phyloP scores from a whole-genome alignment of 2,888 invertebrate species.

The Troides helena region DNA sequence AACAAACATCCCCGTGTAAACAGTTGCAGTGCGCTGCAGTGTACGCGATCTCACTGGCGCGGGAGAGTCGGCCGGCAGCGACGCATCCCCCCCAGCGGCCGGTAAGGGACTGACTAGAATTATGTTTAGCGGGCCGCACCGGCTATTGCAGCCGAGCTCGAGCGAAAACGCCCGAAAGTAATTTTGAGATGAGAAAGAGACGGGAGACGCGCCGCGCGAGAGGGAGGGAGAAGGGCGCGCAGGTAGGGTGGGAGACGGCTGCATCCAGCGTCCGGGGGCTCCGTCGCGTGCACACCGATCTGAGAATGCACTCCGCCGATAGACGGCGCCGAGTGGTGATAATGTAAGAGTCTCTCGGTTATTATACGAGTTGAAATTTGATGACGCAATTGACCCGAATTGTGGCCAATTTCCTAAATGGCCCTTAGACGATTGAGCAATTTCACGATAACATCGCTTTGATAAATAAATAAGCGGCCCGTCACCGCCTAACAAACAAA shows the following conservation, averaged over 20 bases:
- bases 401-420: conserved; percentile 65
- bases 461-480: conserved; percentile 45
- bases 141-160: conserved; percentile 77
- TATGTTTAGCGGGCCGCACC: conserved; percentile 77
- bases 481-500: conserved; percentile 18
- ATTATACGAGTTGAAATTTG: conserved; percentile 38
- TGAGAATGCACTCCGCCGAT: conserved; percentile 62
- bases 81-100: conserved; percentile 61
- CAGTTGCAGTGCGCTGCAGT: conserved; percentile 46
- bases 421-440: conserved; percentile 58
- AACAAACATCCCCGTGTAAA: conserved; percentile 73
- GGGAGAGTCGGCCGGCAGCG: conserved; percentile 55
- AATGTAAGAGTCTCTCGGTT: background rate
- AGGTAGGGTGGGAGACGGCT: conserved; percentile 68
- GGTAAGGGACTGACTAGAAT: conserved; percentile 73
- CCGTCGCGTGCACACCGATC: conserved; percentile 65
- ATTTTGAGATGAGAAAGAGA: conserved; percentile 71
- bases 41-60: conserved; percentile 66
- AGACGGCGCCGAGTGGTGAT: conserved; percentile 24
- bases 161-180: conserved; percentile 75
- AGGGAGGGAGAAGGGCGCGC: conserved; percentile 55
- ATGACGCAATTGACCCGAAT: conserved; percentile 68
- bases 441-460: conserved; percentile 58
- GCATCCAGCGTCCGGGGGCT: conserved; percentile 60
- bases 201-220: conserved; percentile 43